Evolutionary conservation across 2,113 vertebrate species (phyloP), one percentile per base, ranked within the genome.

Genomic region (Xiphias gladius): DNA sequence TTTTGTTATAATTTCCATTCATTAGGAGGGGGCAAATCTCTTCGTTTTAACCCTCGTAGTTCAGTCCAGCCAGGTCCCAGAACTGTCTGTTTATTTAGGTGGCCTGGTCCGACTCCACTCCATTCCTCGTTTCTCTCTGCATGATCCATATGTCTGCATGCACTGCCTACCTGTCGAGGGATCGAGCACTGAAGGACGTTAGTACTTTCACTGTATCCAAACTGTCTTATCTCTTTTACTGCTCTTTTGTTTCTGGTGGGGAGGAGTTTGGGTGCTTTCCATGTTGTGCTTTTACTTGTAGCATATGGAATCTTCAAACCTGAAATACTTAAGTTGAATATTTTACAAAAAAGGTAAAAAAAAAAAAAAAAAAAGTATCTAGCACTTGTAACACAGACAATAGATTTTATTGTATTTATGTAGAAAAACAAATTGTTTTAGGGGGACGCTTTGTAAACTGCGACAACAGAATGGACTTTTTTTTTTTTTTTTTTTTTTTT

Each of bases 381-480:
- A 97, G 96, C 96, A 96, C 96, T 96, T 97, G 95, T 96, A 96
- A 96, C 95, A 95, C 95, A 95, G 87, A 93, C 92, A 86, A 95
- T 94, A 94, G 93, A 94, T 92, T 95, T 94, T 89, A 93, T 96
- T 96, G 97, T 97, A 96, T 96, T 97, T 96, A 96, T 96, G 96
- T 97, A 96, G 94, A 96, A 95, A 86, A 92, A 74, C n/a, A 0
- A 58, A 41, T 94, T 95, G 95, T 96, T 97, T 94, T 93, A 91
- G 71, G 66, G 94, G 94, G 94, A 85, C 88, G 91, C 91, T 93
- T 86, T 87, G 77, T 95, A 90, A 89, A 89, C 89, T 61, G 61
- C 80, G 19, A 85, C 76, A 88, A 88, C 91, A 90, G 86, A 91
- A 90, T 90, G 92, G 91, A 91, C 92, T 93, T 92, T 91, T 54